Evolutionary conservation across 2,888 invertebrate species (phyloP).

Genomic region (Exocentrus adspersus): DNA sequence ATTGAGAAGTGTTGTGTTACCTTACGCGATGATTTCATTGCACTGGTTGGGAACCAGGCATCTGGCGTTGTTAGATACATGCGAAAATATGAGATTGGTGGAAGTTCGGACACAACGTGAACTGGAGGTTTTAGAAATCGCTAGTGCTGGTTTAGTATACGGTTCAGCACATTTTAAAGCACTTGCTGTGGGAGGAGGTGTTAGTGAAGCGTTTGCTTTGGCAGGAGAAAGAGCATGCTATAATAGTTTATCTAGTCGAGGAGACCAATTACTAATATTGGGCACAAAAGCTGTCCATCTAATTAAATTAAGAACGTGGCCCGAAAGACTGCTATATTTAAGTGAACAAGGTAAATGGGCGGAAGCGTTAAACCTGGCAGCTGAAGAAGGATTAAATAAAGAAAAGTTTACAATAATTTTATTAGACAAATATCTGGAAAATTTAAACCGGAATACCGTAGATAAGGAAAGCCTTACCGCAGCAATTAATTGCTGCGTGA

Average conservation of each 20-base stretch:
- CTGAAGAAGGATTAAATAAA: constrained; percentile 64
- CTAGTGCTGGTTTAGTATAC: constrained; percentile 83
- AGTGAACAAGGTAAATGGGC: constrained; percentile 69
- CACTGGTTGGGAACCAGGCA: constrained; percentile 87
- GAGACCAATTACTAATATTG: constrained; percentile 75
- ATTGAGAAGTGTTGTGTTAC: constrained; percentile 76
- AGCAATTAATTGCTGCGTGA: constrained; percentile 64
- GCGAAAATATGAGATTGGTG: constrained; percentile 86
- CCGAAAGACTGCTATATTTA: constrained; percentile 73
- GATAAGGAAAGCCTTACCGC: constrained; percentile 64
- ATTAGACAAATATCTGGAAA: constrained; percentile 62
- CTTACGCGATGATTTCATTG: constrained; percentile 78
- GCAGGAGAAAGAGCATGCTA: constrained; percentile 80
- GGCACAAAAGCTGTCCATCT: constrained; percentile 73
- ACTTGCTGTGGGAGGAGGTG: constrained; percentile 95
- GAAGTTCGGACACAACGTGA: constrained; percentile 91
- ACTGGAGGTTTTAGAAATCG: constrained; percentile 83
- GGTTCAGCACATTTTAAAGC: constrained; percentile 90
- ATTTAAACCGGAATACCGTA: constrained; percentile 60
- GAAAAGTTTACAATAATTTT: constrained; percentile 58
- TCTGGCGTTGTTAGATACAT: constrained; percentile 84
- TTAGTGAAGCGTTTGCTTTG: constrained; percentile 79
- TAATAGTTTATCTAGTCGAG: constrained; percentile 75
- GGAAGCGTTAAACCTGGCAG: constrained; percentile 68
- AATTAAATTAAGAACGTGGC: constrained; percentile 73